Base-by-base conservation (phyloP, 2,888 invertebrate genomes). In the Drosophila algonquin region DNA sequence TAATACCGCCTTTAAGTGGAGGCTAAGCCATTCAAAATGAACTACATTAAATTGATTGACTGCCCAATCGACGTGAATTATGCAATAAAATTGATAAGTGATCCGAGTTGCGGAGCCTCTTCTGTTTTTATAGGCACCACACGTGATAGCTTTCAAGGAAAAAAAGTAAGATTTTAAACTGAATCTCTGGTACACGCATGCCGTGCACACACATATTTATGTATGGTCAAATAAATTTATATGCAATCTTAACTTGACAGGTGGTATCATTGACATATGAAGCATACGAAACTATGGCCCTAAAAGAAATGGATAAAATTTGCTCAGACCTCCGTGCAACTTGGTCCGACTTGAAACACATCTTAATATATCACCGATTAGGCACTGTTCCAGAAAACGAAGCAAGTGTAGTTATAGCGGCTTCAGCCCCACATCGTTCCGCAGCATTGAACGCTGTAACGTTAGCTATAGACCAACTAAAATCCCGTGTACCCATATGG, bases 1-100 rank as follows among this genome's bases (percentile, higher is more conserved):
- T 98, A 14, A 98, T 99, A 89, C 98, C 98, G 59, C 98, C 98
- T 0, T 93, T 99, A 57, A 98, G 98, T 93, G 98, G 98, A 85
- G 98, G 98, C 85, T 96, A 94, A 93, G 1, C 0, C n/a, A 7
- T 78, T 12, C 63, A 48, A 79, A 4, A 96, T 96, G 95, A 95
- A 97, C 93, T 93, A 94, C 78, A 87, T 97, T 18, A 94, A 95
- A 89, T 90, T 98, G 53, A 94, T 95, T 0, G 89, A 93, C 0
- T 94, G 95, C 46, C 94, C 94, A 83, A 92, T 98, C 47, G 94
- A 94, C 60, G 93, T 97, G 3, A 95, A 95, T 47, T 93, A 40
- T 40, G 40, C 40, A 14, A 40, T 40, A 40, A 40, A 7, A 7
- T 91, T 95, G 14, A 96, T 96, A 0, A 91, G 93, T 1, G 94